Evolutionary conservation across 2,888 invertebrate species (phyloP).

Genomic region (Lepidochrysops patricia): DNA sequence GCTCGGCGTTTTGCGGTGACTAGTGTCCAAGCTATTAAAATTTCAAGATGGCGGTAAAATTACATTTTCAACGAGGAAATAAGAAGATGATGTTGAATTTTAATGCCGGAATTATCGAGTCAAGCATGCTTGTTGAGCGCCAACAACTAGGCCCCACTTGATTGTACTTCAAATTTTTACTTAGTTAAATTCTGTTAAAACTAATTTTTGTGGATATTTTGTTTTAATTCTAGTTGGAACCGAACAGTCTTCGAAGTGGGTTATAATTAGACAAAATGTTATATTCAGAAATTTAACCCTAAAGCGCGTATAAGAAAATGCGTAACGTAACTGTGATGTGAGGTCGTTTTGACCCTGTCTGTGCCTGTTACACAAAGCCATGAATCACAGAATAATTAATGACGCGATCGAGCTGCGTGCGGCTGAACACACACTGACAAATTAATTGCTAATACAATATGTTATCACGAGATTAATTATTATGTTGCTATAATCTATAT

Average conservation of each 20-base stretch:
- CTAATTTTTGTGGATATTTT: too few relatives aligned
- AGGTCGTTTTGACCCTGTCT: not conserved
- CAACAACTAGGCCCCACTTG: not conserved
- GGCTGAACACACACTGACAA: not conserved
- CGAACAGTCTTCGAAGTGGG: too few relatives aligned
- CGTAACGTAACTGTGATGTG: not conserved
- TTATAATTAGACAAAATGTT: too few relatives aligned
- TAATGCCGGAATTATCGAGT: not conserved
- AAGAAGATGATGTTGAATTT: constrained; percentile 1
- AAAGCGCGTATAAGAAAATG: not conserved
- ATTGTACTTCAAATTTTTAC: not conserved
- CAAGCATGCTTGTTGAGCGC: not conserved
- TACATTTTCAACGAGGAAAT: not conserved
- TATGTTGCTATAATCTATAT: not conserved
- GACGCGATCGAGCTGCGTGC: not conserved
- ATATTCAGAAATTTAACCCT: too few relatives aligned
- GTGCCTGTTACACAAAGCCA: not conserved
- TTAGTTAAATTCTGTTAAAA: not conserved
- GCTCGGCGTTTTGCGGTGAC: not conserved
- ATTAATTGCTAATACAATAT: not conserved
- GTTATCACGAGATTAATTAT: constrained; percentile 1
- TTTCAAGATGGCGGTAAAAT: not conserved
- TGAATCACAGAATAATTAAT: not conserved
- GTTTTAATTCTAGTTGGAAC: too few relatives aligned
- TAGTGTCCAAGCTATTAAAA: not conserved